These are phyloP conservation scores for Varecia variegata DNA, from an alignment of 2,797 vertebrate genomes.

Conservation along the genomic window DNA sequence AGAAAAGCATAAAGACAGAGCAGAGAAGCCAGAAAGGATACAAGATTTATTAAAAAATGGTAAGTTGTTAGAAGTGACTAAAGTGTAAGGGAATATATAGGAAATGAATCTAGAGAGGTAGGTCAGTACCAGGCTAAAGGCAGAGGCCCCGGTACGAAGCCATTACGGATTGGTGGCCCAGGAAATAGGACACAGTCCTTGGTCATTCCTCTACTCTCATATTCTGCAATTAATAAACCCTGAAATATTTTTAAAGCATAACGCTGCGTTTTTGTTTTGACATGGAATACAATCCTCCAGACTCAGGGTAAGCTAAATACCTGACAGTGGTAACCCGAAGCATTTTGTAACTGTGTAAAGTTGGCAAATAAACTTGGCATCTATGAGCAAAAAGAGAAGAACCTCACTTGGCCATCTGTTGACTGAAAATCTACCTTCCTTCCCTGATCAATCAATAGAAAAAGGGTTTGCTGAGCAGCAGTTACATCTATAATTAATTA, in stretches of 20 bases:
- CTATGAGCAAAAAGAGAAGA: not conserved
- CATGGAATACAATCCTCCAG: not conserved
- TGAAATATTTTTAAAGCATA: not conserved
- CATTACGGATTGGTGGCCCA: not conserved
- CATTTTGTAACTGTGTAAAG: not conserved
- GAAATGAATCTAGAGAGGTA: not conserved
- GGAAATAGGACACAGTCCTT: fast-evolving
- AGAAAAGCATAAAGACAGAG: not conserved
- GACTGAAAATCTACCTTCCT: not conserved
- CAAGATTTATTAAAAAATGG: not conserved
- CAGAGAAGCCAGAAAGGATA: not conserved
- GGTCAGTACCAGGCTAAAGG: not conserved
- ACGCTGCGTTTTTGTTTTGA: not conserved
- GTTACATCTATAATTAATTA: not conserved
- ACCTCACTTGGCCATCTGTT: not conserved
- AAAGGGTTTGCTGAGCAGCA: not conserved
- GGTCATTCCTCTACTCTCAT: not conserved
- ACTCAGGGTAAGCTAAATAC: not conserved
- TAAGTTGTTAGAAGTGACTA: not conserved
- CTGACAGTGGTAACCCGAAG: not conserved
- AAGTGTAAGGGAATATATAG: not conserved
- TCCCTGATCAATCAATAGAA: not conserved
- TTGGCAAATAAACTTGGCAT: not conserved
- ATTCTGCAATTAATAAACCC: not conserved
- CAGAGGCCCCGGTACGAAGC: not conserved